Conservation (phyloP, 2,113 vertebrate species). For the Xerus inauris region DNA sequence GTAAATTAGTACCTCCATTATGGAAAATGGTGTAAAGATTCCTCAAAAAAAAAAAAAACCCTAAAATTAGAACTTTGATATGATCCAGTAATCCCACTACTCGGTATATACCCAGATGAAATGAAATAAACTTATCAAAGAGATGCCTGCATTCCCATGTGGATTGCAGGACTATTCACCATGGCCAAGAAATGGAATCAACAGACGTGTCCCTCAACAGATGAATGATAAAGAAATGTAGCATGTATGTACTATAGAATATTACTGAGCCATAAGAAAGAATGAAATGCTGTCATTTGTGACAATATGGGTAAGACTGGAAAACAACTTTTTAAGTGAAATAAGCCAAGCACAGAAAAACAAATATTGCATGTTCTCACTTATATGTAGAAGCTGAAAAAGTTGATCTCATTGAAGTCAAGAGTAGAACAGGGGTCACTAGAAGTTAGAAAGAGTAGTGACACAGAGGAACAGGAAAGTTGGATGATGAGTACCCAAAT, state of each 20-base stretch:
- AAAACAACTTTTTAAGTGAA: background rate
- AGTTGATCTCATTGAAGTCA: background rate
- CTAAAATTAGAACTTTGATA: background rate
- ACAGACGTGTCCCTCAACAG: background rate
- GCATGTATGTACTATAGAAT: background rate
- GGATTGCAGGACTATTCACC: background rate
- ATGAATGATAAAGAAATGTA: background rate
- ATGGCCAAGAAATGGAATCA: background rate
- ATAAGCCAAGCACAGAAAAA: background rate
- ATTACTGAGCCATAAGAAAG: background rate
- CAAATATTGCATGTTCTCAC: background rate
- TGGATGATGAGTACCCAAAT: background rate
- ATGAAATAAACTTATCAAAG: background rate
- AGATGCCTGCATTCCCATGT: background rate
- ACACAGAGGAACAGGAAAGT: background rate
- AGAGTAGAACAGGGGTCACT: background rate
- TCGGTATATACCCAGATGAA: background rate
- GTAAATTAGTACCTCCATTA: background rate
- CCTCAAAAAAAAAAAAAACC: background rate
- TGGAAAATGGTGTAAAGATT: background rate
- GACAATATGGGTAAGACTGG: background rate
- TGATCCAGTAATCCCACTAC: background rate
- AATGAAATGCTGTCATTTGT: background rate
- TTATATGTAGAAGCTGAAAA: background rate
- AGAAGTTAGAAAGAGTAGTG: background rate